These are phyloP conservation scores for Rhogogaster chlorosoma DNA, from an alignment of 2,888 invertebrate genomes.

Conservation along the genomic window DNA sequence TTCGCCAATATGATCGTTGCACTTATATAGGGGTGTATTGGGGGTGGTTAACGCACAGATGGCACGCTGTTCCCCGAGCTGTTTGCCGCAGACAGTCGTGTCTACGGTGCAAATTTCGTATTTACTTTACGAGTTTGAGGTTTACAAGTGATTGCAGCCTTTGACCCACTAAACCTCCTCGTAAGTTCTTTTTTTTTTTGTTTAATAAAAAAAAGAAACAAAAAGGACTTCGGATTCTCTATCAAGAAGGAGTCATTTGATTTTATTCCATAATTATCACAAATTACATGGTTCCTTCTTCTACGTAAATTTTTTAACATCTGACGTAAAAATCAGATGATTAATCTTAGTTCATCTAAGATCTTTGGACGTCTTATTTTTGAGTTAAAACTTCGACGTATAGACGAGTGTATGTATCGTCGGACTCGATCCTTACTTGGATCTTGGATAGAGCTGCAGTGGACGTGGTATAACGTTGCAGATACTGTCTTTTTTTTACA, in stretches of 20 bases:
- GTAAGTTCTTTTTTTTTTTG: not conserved
- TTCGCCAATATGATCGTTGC: constrained; percentile 68
- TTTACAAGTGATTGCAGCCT: constrained; percentile 39
- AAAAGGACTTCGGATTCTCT: not conserved
- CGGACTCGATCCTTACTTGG: not conserved
- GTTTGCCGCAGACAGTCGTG: constrained; percentile 22
- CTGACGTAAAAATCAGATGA: not conserved
- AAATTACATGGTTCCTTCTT: not conserved
- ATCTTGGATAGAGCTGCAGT: not conserved
- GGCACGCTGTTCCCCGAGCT: constrained; percentile 69
- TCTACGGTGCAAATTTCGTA: constrained; percentile 44
- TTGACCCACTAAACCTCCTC: constrained; percentile 14
- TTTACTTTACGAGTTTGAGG: constrained; percentile 30
- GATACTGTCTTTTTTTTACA: not conserved
- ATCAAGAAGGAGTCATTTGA: too few relatives aligned
- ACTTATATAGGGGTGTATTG: constrained; percentile 55
- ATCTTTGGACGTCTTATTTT: not conserved
- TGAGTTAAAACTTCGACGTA: not conserved
- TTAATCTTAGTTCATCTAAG: not conserved
- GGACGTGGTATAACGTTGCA: constrained; percentile 9
- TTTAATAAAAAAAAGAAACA: not conserved
- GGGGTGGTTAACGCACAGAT: constrained; percentile 67
- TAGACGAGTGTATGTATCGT: not conserved
- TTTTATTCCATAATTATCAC: not conserved
- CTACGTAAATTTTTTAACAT: not conserved